Evolutionary conservation across 2,888 invertebrate species (phyloP).

Genomic region (Oxyscelio sp.): DNA sequence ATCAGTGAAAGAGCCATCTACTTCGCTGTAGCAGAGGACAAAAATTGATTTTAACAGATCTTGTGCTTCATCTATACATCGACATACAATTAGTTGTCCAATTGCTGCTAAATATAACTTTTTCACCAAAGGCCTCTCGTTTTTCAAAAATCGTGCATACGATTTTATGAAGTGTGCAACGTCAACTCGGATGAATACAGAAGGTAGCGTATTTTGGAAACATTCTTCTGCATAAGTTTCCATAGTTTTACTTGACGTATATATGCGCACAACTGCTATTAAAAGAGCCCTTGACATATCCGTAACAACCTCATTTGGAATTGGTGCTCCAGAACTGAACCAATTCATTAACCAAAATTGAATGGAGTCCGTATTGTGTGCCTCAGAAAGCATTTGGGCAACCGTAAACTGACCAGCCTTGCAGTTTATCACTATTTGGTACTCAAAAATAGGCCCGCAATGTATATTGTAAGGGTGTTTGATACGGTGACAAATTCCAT

Average conservation of each 20-base stretch:
- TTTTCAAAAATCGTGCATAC: too few relatives aligned
- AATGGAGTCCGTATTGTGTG: conserved; percentile 62
- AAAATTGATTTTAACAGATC: background rate
- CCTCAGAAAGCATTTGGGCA: conserved; percentile 72
- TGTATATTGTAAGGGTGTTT: conserved; percentile 22
- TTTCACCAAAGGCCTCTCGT: background rate
- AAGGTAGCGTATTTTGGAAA: too few relatives aligned
- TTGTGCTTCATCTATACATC: background rate
- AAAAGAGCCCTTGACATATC: conserved; percentile 73
- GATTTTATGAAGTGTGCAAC: too few relatives aligned
- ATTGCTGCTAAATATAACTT: background rate
- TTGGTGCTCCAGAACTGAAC: conserved; percentile 66
- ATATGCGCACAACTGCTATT: conserved; percentile 67
- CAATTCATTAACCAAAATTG: conserved; percentile 74
- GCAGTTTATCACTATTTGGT: conserved; percentile 56
- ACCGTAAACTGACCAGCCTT: conserved; percentile 71
- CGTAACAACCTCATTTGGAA: conserved; percentile 71
- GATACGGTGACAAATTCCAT: conserved; percentile 52
- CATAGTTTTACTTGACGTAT: background rate
- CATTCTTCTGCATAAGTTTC: too few relatives aligned
- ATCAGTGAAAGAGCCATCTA: background rate
- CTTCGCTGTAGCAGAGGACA: background rate
- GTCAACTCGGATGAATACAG: too few relatives aligned
- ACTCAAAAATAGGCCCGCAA: conserved; percentile 63
- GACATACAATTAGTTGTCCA: background rate